A percentile compares a stretch with the other conserved stretches of the same genome.
Conservation (phyloP, 2,797 vertebrate genomes). For the Helicolenus hilgendorfi region DNA sequence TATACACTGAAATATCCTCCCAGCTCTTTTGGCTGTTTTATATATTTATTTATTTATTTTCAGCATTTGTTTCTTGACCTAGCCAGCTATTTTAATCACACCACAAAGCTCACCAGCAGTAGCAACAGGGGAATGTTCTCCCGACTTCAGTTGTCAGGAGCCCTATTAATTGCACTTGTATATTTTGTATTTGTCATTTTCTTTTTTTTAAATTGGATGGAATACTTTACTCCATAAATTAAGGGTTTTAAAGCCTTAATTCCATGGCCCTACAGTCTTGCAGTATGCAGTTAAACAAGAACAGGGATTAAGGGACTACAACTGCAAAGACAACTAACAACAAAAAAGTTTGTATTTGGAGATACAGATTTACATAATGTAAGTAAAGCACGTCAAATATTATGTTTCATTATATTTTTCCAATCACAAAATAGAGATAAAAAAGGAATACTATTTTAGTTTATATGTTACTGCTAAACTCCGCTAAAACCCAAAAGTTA, state of each 20-base stretch:
- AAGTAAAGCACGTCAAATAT: not conserved
- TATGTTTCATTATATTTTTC: not conserved
- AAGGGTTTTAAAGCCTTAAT: not conserved
- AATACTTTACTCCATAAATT: not conserved
- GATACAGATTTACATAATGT: not conserved
- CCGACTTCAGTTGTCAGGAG: not conserved
- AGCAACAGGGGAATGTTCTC: not conserved
- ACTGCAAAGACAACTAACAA: not conserved
- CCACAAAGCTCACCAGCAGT: not conserved
- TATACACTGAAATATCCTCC: not conserved
- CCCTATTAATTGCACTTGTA: not conserved
- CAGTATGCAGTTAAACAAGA: not conserved
- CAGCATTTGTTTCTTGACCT: not conserved
- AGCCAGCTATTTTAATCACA: slow-evolving; percentile 2
- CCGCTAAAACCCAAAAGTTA: not conserved
- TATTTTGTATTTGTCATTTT: not conserved
- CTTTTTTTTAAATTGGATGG: not conserved
- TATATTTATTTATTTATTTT: not conserved
- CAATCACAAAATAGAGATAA: not conserved
- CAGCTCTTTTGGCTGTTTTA: not conserved
- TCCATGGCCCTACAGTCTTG: not conserved
- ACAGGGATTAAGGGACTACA: not conserved
- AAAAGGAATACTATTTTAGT: not conserved
- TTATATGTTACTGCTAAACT: not conserved
- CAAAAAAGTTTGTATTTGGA: not conserved